Base-by-base conservation (phyloP, 2,113 vertebrate genomes). In the Elephantulus edwardii region DNA sequence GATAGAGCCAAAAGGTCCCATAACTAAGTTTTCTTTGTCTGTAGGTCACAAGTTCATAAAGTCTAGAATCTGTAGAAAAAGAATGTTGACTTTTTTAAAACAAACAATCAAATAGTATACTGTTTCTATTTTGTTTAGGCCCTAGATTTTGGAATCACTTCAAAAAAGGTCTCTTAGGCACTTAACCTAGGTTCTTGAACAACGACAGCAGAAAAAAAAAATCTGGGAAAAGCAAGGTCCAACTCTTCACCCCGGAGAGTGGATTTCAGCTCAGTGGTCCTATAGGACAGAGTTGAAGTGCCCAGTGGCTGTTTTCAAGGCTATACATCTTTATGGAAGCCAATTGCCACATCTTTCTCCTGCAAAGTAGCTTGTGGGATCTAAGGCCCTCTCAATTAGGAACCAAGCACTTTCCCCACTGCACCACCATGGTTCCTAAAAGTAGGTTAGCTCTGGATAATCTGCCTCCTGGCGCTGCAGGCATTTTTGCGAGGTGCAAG, bases 1-100 rank as follows among this genome's bases (percentile, higher is more conserved):
- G 71, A 75, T 84, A 68, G 28, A 35, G 56, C 78, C 84, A 4
- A 8, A 56, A 86, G 24, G 5, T 80, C 46, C 42, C 62, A 87
- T 54, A 83, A 62, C 80, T 52, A 89, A 79, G 64, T 91, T 89
- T 93, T 83, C 40, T 88, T 58, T 66, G 6, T 62, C 48, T 91
- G 13, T 22, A 72, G 79, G 89, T 88, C 22, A 94, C 70, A 68
- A 28, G 76, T 17, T 89, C 56, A 40, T 33, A 66, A 74, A 33
- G 12, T 85, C 42, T 70, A 75, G 62, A 84, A 86, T 4, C 44
- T 71, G 72, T 8, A 0, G 13, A 83, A 86, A 70, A 82, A 79
- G 10, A 72, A 81, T 9, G 3, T 64, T 82, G 38, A 52, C 30
- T 90, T n/a, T n/a, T n/a, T n/a, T 54, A 12, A 54, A 54, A 54